Conservation (phyloP, 64 coral and sea anemone species). For the Pocillopora damicornis region DNA sequence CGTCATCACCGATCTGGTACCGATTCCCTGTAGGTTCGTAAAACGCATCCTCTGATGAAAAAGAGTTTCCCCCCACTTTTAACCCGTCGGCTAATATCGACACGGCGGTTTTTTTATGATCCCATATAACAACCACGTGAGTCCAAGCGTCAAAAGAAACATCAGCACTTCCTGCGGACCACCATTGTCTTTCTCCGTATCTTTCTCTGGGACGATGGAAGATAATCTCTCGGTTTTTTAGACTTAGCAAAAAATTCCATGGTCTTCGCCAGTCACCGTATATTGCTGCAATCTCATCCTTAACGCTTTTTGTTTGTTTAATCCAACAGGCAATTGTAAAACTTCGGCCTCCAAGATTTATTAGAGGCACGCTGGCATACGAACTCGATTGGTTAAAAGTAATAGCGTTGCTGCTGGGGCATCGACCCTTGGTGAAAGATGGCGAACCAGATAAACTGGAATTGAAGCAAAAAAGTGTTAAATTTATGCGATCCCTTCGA, state of each 20-base stretch:
- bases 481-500: not conserved
- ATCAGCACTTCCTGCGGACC: not conserved
- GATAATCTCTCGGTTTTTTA: not conserved
- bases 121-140: constrained; percentile 2
- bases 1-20: not conserved
- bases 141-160: not conserved
- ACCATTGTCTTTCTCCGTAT: not conserved
- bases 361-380: not conserved
- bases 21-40: not conserved
- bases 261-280: not conserved
- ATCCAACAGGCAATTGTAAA: constrained; percentile 22
- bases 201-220: not conserved
- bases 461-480: not conserved
- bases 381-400: not conserved
- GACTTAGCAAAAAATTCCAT: not conserved
- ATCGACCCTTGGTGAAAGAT: not conserved
- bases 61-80: not conserved
- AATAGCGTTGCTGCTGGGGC: not conserved
- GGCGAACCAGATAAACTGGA: not conserved
- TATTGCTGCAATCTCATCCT: not conserved
- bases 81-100: constrained; percentile 5
- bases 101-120: not conserved
- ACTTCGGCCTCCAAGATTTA: not conserved
- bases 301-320: not conserved
- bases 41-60: not conserved